Conservation (phyloP, 2,797 vertebrate species). For the Menidia menidia region DNA sequence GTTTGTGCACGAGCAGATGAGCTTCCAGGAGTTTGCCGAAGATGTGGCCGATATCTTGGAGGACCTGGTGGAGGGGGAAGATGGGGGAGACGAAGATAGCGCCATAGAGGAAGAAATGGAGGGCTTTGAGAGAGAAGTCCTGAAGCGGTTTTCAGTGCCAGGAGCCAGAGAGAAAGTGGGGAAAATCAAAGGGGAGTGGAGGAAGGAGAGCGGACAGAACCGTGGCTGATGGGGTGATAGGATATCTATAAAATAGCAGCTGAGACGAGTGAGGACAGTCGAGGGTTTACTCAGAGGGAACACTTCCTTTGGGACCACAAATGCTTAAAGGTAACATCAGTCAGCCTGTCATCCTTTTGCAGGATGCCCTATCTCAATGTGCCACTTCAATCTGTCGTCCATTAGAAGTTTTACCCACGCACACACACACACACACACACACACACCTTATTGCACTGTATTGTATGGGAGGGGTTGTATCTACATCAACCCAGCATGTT, state of each 20-base stretch:
- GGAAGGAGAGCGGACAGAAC: slow-evolving; percentile 66
- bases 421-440: not conserved
- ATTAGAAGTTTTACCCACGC: slow-evolving; percentile 6
- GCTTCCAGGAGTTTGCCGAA: slow-evolving; percentile 89
- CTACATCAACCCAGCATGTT: not conserved
- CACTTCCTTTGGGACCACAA: slow-evolving; percentile 50
- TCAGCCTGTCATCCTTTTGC: slow-evolving; percentile 28
- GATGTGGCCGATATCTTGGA: slow-evolving; percentile 91
- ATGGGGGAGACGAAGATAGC: slow-evolving; percentile 59
- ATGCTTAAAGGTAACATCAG: slow-evolving; percentile 37
- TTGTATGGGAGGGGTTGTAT: slow-evolving; percentile 4
- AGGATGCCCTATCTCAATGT: slow-evolving; percentile 5
- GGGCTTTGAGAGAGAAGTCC: slow-evolving; percentile 75
- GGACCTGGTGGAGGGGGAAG: slow-evolving; percentile 82
- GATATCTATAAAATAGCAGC: slow-evolving; percentile 27
- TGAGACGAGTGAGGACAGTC: slow-evolving; percentile 22
- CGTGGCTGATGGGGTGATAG: slow-evolving; percentile 54
- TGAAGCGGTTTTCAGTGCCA: slow-evolving; percentile 73
- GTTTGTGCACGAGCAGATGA: slow-evolving; percentile 88
- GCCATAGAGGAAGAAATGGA: slow-evolving; percentile 81
- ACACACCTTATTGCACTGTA: not conserved
- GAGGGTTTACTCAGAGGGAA: slow-evolving; percentile 52
- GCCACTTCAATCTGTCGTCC: slow-evolving; percentile 13
- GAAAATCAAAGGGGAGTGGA: slow-evolving; percentile 55
- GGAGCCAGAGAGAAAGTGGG: slow-evolving; percentile 47